Percentiles rank a stretch among this genome's conserved stretches.
Conservation (phyloP, 2,113 vertebrate species). For the Zonotrichia leucophrys region DNA sequence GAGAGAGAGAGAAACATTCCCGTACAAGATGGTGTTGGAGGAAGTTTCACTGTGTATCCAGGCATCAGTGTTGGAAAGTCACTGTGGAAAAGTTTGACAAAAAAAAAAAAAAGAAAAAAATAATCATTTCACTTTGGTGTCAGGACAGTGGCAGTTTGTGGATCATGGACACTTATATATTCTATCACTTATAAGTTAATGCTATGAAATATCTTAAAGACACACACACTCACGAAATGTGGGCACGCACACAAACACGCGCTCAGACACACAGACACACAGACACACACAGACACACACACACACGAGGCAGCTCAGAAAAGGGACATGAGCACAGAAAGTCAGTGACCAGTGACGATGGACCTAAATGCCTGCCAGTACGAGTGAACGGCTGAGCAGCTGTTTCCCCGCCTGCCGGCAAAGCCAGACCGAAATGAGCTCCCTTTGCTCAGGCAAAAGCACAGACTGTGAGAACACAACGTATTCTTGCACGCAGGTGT, state of each 20-base stretch:
- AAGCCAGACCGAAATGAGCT: slow-evolving; percentile 67
- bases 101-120: not conserved
- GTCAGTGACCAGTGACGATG: slow-evolving; percentile 70
- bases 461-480: slow-evolving; percentile 69
- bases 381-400: slow-evolving; percentile 68
- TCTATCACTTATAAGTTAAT: slow-evolving; percentile 68
- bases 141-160: slow-evolving; percentile 69
- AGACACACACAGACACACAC: slow-evolving; percentile 40
- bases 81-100: slow-evolving; percentile 44
- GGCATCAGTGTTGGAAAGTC: slow-evolving; percentile 61
- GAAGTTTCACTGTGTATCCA: slow-evolving; percentile 67
- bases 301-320: slow-evolving; percentile 60
- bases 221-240: slow-evolving; percentile 19
- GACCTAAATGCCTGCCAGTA: slow-evolving; percentile 73
- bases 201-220: slow-evolving; percentile 69
- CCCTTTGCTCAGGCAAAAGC: slow-evolving; percentile 72
- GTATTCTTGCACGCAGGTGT: slow-evolving; percentile 48
- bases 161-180: slow-evolving; percentile 66
- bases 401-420: slow-evolving; percentile 67
- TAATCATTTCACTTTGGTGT: slow-evolving; percentile 68
- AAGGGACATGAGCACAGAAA: slow-evolving; percentile 65
- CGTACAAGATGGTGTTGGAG: slow-evolving; percentile 59
- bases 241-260: slow-evolving; percentile 27
- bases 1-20: slow-evolving; percentile 56
- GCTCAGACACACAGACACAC: slow-evolving; percentile 11